These are phyloP conservation scores for Geophilus truncorum DNA, from an alignment of 2,888 invertebrate genomes.

Conservation along the genomic window DNA sequence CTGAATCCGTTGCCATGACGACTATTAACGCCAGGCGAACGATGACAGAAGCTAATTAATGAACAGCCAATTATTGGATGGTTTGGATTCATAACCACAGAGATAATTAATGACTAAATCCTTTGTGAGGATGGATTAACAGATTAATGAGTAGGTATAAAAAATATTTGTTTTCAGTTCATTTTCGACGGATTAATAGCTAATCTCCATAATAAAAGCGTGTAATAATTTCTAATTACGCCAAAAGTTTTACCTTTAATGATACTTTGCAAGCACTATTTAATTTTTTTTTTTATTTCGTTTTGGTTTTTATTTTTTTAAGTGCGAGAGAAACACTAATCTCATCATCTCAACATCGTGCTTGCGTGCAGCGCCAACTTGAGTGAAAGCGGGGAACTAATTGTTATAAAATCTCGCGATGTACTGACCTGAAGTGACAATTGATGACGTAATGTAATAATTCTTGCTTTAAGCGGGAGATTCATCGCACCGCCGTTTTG, in stretches of 20 bases:
- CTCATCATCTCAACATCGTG: neutral
- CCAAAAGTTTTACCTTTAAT: neutral
- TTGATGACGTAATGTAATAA: neutral
- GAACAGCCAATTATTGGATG: conserved; percentile 31
- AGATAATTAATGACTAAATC: conserved; percentile 27
- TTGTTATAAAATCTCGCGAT: neutral
- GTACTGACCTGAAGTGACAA: neutral
- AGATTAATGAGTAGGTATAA: neutral
- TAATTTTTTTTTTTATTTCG: neutral
- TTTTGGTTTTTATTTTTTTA: neutral
- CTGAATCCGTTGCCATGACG: conserved; percentile 12
- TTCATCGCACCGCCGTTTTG: neutral
- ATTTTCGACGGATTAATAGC: conserved; percentile 2
- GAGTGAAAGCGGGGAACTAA: neutral
- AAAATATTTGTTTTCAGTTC: conserved; percentile 17
- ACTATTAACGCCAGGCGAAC: conserved; percentile 17
- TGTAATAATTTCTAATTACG: conserved; percentile 22
- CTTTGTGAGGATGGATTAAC: conserved; percentile 25
- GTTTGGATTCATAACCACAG: conserved; percentile 32
- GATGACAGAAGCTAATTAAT: conserved; percentile 28
- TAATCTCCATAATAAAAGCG: conserved; percentile 15
- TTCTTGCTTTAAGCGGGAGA: neutral
- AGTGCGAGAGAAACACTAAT: too few species aligned
- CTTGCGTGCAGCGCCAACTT: neutral
- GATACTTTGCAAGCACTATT: neutral